Conservation (phyloP, 1,140 invertebrate genomes). For the Lepidurus arcticus region DNA sequence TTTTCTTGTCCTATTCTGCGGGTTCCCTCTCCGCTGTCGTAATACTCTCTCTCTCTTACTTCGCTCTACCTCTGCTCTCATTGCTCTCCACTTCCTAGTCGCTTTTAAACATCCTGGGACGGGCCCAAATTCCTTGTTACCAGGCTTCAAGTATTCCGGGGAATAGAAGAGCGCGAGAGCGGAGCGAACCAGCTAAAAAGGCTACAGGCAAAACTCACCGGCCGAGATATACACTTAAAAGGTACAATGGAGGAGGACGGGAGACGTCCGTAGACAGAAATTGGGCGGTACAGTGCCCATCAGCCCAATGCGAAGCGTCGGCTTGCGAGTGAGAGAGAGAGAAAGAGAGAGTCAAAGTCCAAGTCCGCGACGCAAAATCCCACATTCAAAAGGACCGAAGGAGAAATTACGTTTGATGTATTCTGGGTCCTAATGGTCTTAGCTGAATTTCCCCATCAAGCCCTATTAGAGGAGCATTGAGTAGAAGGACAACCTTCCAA, state of each 20-base stretch:
- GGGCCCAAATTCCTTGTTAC: slow-evolving; percentile 6
- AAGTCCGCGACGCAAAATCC: neutral
- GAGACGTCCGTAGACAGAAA: neutral
- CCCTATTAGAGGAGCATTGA: slow-evolving; percentile 1
- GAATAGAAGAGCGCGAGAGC: neutral
- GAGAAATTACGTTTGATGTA: slow-evolving; percentile 16
- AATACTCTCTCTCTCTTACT: no score
- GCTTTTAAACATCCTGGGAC: neutral
- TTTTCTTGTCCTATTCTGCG: slow-evolving; percentile 19
- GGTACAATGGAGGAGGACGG: no score
- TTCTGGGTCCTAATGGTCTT: slow-evolving; percentile 17
- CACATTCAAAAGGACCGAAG: neutral
- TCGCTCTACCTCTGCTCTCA: neutral
- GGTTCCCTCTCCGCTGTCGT: neutral
- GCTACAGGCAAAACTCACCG: no score
- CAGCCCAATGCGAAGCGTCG: no score
- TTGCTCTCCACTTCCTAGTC: neutral
- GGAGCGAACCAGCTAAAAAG: no score
- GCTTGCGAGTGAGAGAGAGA: no score
- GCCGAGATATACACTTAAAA: no score
- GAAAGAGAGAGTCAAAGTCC: no score
- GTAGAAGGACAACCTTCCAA: neutral
- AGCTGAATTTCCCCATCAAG: slow-evolving; percentile 19
- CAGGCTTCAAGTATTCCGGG: neutral
- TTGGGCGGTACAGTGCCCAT: neutral